These are phyloP conservation scores for Tetrapedia diversipes DNA, from an alignment of 2,888 invertebrate genomes.

Conservation along the genomic window DNA sequence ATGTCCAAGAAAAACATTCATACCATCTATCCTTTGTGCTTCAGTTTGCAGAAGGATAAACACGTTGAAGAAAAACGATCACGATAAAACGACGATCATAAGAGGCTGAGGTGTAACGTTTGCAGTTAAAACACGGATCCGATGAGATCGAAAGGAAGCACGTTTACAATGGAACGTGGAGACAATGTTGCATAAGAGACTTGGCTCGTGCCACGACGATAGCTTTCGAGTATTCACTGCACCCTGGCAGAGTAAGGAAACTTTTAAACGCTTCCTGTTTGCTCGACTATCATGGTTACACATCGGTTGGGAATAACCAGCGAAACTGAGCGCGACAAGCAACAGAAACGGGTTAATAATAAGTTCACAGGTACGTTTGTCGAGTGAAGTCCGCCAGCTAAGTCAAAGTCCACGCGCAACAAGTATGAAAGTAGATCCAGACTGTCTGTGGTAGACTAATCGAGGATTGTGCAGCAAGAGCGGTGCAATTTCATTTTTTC, in stretches of 20 bases:
- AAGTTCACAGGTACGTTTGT: slow-evolving; percentile 4
- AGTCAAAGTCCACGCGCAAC: not conserved
- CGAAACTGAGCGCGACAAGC: not conserved
- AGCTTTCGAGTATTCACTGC: not conserved
- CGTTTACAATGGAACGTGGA: not conserved
- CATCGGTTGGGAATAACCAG: not conserved
- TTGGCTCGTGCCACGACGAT: not conserved
- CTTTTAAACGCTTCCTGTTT: not conserved
- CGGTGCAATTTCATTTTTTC: too few relatives aligned
- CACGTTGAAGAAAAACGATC: too few relatives aligned
- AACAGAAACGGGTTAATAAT: slow-evolving; percentile 22
- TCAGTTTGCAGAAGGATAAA: too few relatives aligned
- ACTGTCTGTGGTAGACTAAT: too few relatives aligned
- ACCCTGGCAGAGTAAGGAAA: not conserved
- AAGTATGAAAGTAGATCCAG: not conserved
- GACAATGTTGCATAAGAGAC: not conserved
- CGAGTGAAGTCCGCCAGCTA: not conserved
- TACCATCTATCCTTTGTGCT: too few relatives aligned
- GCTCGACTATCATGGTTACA: not conserved
- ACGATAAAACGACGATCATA: too few relatives aligned
- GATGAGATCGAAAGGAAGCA: too few relatives aligned
- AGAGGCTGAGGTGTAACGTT: too few relatives aligned
- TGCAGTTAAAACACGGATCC: too few relatives aligned
- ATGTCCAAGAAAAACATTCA: not conserved
- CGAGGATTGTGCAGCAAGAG: too few relatives aligned